Evolutionary conservation across 1,140 invertebrate genomes (phyloP).

Genomic region (Parapsyche elsis): DNA sequence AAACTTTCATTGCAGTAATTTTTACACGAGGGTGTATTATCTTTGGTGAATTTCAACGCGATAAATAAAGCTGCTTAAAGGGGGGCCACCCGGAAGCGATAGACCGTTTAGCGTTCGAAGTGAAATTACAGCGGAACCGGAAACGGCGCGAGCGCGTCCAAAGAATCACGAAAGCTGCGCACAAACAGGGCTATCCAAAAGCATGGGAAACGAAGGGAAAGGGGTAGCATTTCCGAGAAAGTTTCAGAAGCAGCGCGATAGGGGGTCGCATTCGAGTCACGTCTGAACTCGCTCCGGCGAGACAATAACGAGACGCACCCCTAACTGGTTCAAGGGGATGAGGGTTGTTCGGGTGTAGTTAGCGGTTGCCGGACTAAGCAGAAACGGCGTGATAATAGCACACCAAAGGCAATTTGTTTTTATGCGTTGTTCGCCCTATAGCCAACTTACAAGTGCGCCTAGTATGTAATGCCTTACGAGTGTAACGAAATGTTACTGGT

Average conservation of each 20-base stretch:
- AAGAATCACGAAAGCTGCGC: background rate
- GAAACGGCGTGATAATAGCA: background rate
- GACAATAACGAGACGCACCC: constrained; percentile 6
- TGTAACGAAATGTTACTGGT: no score
- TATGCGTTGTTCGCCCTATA: background rate
- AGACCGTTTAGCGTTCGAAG: constrained; percentile 5
- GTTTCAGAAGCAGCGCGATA: background rate
- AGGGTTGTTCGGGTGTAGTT: background rate
- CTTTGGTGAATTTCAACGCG: background rate
- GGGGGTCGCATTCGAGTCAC: background rate
- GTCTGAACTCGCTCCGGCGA: background rate
- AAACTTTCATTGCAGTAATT: background rate
- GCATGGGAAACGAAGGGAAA: no score
- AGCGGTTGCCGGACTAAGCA: background rate
- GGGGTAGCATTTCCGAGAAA: background rate
- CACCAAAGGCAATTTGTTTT: background rate
- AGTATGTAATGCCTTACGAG: no score
- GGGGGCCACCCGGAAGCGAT: constrained; percentile 11
- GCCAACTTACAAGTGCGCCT: no score
- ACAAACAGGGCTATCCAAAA: no score
- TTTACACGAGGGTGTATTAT: background rate
- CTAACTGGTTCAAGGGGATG: background rate
- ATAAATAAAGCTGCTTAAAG: constrained; percentile 14
- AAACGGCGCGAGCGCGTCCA: background rate
- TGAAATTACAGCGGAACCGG: constrained; percentile 2